These are phyloP conservation scores for Melanotaenia nigrans DNA, from an alignment of 2,797 vertebrate species.

Conservation along the genomic window DNA sequence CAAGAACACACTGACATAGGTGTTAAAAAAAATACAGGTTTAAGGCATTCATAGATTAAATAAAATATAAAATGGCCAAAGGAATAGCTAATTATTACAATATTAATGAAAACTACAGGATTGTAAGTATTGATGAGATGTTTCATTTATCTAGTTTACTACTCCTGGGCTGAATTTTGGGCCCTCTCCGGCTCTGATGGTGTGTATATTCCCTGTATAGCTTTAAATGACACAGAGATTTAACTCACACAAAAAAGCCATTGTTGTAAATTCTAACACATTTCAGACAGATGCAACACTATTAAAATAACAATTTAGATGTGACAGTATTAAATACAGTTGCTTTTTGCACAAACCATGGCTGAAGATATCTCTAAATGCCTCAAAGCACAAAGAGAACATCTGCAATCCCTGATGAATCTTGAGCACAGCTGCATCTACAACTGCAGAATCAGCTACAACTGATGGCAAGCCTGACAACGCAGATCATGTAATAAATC, in stretches of 20 bases:
- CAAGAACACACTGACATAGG: no score
- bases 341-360: conserved; percentile 4
- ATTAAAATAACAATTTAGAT: neutral
- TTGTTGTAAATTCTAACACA: neutral
- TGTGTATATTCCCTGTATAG: neutral
- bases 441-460: conserved; percentile 58
- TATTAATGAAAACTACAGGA: no score
- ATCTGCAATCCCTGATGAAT: conserved; percentile 55
- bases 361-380: conserved; percentile 56
- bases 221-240: no score
- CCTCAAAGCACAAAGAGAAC: conserved; percentile 35
- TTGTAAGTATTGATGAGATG: no score
- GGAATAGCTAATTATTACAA: no score
- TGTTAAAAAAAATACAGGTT: no score
- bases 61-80: no score
- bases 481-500: conserved; percentile 1
- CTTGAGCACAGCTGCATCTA: conserved; percentile 63
- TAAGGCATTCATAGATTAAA: no score
- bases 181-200: neutral
- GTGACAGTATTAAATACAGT: neutral
- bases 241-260: neutral
- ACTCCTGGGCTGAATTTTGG: no score
- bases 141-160: no score
- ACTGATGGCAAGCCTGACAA: conserved; percentile 22
- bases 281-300: neutral